Percentiles rank a stretch among this genome's conserved stretches.
Evolutionary conservation across 2,888 invertebrate genomes (phyloP).

Genomic region (Plusia festucae): DNA sequence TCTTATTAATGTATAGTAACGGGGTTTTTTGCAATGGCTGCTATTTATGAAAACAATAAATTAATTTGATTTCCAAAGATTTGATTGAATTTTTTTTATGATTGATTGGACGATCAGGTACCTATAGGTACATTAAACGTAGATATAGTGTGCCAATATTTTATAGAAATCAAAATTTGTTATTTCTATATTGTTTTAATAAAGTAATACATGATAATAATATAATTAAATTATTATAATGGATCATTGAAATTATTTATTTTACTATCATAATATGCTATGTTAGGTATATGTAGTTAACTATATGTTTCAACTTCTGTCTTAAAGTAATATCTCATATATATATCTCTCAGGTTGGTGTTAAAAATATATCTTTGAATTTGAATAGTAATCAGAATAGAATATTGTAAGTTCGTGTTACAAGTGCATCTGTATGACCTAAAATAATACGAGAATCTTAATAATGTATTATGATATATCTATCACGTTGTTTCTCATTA

Average conservation of each 20-base stretch:
- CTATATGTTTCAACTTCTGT: conserved; percentile 25
- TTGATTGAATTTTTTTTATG: conserved; percentile 7
- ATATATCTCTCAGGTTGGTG: conserved; percentile 25
- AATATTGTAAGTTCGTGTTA: conserved; percentile 40
- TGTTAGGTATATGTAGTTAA: conserved; percentile 26
- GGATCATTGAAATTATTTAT: conserved; percentile 23
- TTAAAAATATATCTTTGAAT: conserved; percentile 16
- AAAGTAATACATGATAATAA: background rate
- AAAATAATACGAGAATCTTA: conserved; percentile 23
- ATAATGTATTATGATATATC: background rate
- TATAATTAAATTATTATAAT: background rate
- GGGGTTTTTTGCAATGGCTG: conserved; percentile 52
- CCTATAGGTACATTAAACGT: conserved; percentile 14
- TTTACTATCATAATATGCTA: conserved; percentile 18
- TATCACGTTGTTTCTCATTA: conserved; percentile 3
- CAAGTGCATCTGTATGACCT: conserved; percentile 34
- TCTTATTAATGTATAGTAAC: conserved; percentile 34
- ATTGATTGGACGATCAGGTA: conserved; percentile 22
- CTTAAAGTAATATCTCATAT: conserved; percentile 17
- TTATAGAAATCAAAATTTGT: conserved; percentile 37
- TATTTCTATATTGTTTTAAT: conserved; percentile 23
- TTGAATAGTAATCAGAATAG: conserved; percentile 32
- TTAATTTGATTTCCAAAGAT: conserved; percentile 8
- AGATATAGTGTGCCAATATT: conserved; percentile 48
- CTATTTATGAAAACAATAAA: background rate